Evolutionary conservation across 2,797 vertebrate genomes (phyloP), one percentile per base, ranked within the genome.

Genomic region (Coregonus suidteri): DNA sequence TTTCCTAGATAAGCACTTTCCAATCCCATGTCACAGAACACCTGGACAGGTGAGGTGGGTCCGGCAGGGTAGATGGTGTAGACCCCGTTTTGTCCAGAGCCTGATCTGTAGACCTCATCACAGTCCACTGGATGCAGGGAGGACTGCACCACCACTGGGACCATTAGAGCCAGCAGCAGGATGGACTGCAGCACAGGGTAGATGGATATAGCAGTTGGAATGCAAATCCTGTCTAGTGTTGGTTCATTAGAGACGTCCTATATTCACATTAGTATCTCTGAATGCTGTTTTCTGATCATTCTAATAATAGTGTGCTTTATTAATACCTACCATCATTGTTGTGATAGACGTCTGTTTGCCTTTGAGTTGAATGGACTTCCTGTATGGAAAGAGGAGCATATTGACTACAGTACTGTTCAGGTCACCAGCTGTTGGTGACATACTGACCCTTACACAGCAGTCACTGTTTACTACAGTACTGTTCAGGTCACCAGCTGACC

Each of bases 21-120:
- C 0, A 93, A 47, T 92, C 0, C 79, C 93, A 94, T 95, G 84
- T 95, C 94, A 34, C 95, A 95, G 86, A 93, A 94, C 70, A 94
- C 94, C 1, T 93, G 92, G 59, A 95, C 91, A 0, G 92, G 92
- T 14, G 90, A 87, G 0, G 87, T 90, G 76, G 92, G 86, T 13
- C 93, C 94, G 0, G 90, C 88, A 0, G 94, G 94, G 76, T 94
- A 94, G 82, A 94, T 91, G 73, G 93, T 87, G 79, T 94, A 93
- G 2, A 94, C 89, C 0, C 93, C 90, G 0, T 91, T 89, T 0
- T 47, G 3, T 51, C 89, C 91, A 4, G 84, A 89, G 15, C 94
- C 93, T 18, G 84, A 84, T 13, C 76, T 85, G 1, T 91, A 92
- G 79, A 95, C 71, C 30, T 94, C 93, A 0, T 93, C 91, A 1